Evolutionary conservation across 2,888 invertebrate species (phyloP).

Genomic region (Theretra japonica): DNA sequence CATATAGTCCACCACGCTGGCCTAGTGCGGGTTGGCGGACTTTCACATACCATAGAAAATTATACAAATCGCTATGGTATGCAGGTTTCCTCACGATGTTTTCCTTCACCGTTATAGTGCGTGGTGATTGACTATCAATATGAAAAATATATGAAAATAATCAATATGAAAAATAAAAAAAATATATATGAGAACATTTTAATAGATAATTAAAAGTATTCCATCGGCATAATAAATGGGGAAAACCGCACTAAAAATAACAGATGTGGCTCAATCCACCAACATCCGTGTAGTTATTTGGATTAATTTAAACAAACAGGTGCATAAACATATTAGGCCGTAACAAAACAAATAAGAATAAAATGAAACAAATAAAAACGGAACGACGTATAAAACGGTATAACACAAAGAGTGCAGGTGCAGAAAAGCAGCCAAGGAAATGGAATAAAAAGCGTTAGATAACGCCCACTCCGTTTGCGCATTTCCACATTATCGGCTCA

Average conservation of each 20-base stretch:
- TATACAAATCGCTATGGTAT: too few species aligned
- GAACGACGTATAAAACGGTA: slow-evolving; percentile 22
- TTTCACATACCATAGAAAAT: too few species aligned
- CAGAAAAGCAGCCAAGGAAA: slow-evolving; percentile 38
- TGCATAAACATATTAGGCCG: slow-evolving; percentile 14
- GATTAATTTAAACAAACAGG: background rate
- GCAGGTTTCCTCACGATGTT: too few species aligned
- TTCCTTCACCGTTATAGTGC: too few species aligned
- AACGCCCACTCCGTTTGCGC: slow-evolving; percentile 45
- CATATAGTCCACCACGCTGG: too few species aligned
- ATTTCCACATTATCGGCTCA: slow-evolving; percentile 54
- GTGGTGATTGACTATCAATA: too few species aligned
- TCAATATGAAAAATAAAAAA: too few species aligned
- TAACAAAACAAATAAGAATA: slow-evolving; percentile 28
- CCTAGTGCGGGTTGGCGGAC: too few species aligned
- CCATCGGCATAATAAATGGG: too few species aligned
- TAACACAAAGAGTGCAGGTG: slow-evolving; percentile 43
- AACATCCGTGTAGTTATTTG: background rate
- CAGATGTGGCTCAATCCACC: background rate
- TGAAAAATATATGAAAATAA: too few species aligned
- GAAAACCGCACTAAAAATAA: background rate
- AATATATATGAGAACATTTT: too few species aligned
- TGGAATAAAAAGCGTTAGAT: slow-evolving; percentile 40
- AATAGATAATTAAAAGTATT: too few species aligned
- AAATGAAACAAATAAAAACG: slow-evolving; percentile 24